phyloP scores from a whole-genome alignment of 2,888 invertebrate genomes.

The Xestia sexstrigata region DNA sequence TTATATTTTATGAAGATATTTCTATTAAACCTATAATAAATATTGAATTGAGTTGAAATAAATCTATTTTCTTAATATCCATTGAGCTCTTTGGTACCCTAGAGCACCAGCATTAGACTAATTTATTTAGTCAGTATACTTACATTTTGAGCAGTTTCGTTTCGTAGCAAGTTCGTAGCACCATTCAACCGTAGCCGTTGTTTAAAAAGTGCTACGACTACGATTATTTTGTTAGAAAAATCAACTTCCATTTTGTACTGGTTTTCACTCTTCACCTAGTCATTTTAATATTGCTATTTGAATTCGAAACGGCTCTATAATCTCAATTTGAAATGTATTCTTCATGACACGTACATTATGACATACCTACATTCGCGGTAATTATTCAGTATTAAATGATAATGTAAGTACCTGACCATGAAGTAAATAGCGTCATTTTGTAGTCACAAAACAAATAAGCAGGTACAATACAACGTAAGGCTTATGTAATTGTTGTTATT shows the following conservation, averaged over 20 bases:
- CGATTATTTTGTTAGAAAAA: background rate
- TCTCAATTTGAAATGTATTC: background rate
- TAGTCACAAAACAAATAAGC: conserved; percentile 6
- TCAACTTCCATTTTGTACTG: background rate
- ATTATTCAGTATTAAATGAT: background rate
- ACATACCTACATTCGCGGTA: conserved; percentile 5
- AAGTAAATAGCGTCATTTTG: conserved; percentile 17
- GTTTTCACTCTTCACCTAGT: background rate
- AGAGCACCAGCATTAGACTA: background rate
- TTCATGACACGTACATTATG: background rate
- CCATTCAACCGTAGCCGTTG: background rate
- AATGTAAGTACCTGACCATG: background rate
- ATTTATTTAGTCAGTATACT: background rate
- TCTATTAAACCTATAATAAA: conserved; percentile 35
- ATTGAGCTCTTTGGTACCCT: too few species aligned
- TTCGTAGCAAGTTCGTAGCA: conserved; percentile 26
- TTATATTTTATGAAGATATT: conserved; percentile 47
- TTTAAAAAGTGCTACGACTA: background rate
- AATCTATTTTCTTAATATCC: background rate
- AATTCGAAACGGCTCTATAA: background rate
- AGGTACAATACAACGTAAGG: conserved; percentile 2
- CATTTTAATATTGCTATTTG: background rate
- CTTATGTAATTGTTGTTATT: background rate
- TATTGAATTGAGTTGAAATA: conserved; percentile 14
- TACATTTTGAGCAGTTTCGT: background rate